Conservation (phyloP, 2,113 vertebrate genomes). For the Scopus umbretta region DNA sequence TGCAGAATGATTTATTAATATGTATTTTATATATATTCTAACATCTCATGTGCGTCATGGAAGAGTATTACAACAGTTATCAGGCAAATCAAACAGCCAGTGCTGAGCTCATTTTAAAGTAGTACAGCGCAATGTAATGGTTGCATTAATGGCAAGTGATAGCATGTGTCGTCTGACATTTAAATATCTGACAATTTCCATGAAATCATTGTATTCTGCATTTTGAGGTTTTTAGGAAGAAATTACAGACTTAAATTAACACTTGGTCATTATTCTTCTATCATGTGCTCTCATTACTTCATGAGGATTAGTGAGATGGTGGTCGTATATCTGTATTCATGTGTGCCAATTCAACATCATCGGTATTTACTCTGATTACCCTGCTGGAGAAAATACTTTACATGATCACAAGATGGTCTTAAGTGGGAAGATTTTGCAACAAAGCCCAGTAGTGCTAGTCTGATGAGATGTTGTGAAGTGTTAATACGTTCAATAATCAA, state of each 20-base stretch:
- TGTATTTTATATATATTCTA: neutral
- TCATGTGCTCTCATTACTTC: neutral
- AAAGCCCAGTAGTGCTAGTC: neutral
- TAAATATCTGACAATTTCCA: neutral
- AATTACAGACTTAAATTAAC: neutral
- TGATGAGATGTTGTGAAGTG: neutral
- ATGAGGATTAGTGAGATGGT: neutral
- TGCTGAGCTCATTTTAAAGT: neutral
- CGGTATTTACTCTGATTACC: neutral
- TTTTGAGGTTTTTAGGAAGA: neutral
- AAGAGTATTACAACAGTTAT: neutral
- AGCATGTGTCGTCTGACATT: neutral
- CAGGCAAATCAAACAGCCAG: neutral
- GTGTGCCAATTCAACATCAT: neutral
- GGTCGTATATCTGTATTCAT: neutral
- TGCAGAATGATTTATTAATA: neutral
- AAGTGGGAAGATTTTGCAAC: neutral
- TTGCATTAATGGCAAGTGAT: neutral
- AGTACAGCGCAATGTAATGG: neutral
- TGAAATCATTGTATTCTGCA: neutral
- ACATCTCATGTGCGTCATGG: neutral
- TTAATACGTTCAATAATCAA: constrained; percentile 6
- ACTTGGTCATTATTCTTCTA: neutral
- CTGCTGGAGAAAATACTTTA: neutral
- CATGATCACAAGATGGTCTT: neutral